Evolutionary conservation across 2,888 invertebrate genomes (phyloP).

Genomic region (Ormyrus nitidulus): DNA sequence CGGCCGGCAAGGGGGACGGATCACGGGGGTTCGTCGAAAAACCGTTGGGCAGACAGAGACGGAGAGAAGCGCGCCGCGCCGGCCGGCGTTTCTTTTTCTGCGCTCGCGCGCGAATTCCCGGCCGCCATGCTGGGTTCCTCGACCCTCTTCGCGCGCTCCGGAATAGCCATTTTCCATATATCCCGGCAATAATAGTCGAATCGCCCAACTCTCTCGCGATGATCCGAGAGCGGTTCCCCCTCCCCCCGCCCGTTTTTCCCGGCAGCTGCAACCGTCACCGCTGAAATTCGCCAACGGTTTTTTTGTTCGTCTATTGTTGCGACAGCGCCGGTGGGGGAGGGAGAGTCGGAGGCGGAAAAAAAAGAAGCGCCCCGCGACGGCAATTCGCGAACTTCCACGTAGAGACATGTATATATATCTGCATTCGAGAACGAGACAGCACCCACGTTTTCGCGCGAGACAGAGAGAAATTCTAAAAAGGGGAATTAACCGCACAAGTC

Average conservation of each 20-base stretch:
- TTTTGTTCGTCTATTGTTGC: slow-evolving; percentile 3
- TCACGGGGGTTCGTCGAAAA: slow-evolving; percentile 49
- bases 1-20: background rate
- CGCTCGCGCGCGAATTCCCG: background rate
- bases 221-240: background rate
- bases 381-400: slow-evolving; percentile 12
- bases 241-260: background rate
- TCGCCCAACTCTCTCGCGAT: background rate
- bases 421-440: no score
- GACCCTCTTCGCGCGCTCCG: slow-evolving; percentile 16
- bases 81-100: background rate
- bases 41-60: slow-evolving; percentile 58
- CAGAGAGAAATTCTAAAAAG: background rate
- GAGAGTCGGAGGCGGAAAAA: slow-evolving; percentile 1
- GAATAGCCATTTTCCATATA: background rate
- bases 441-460: background rate
- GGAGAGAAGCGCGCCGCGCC: slow-evolving; percentile 21
- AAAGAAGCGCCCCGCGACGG: slow-evolving; percentile 18
- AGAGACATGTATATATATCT: background rate
- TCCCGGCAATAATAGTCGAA: no score
- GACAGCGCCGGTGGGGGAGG: background rate
- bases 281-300: slow-evolving; percentile 43
- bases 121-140: slow-evolving; percentile 43
- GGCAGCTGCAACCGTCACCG: slow-evolving; percentile 11
- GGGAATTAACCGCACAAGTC: background rate